Base-by-base conservation (phyloP, 2,888 invertebrate species). In the Neoitamus cyanurus region DNA sequence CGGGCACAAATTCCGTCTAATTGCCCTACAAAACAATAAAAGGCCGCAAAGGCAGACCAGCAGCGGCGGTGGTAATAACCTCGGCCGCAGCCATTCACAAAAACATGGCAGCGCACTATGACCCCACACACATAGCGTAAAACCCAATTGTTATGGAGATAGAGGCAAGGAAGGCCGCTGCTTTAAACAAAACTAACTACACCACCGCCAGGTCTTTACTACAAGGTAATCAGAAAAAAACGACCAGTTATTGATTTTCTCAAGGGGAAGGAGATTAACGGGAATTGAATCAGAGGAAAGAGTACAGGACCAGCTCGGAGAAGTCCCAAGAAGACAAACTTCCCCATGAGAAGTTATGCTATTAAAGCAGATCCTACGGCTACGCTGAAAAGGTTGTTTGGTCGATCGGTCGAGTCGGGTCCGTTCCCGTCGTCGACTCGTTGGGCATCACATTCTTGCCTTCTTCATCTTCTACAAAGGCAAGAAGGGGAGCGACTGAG, bases 101-200 rank as follows among this genome's bases (percentile, higher is more conserved):
- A 58, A 58, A 58, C 58, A 58, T 58, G 48, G 48, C 48, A 58
- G 58, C 58, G 58, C 58, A 58, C 58, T 58, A 58, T 58, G 58
- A 58, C 58, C 58, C 58, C 58, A 58, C 15, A 58, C 58, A 58
- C 58, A 48, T 48, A 58, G 58, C 58, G 58, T 58, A 58, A 58
- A 58, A 58, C 9, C 42, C 58, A 58, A 58, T 58, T 58, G 58
- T 58, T 58, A 58, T 58, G 20, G 25, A 58, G 9, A 58, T 58
- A 58, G 58, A 58, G 42, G 15, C 48, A 7, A 48, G 48, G 48
- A 48, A 48, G 48, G 20, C 48, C 20, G 48, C 20, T 73, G 72
- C 31, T 73, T 73, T 73, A 36, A 73, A 73, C 34, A 37, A 73
- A 73, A 73, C 34, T 36, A 73, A 73, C 73, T 34, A 36, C 46